Percentiles rank a stretch among this genome's conserved stretches.
These are phyloP conservation scores for Heliconius aoede DNA, from an alignment of 2,888 invertebrate species.

Conservation along the genomic window DNA sequence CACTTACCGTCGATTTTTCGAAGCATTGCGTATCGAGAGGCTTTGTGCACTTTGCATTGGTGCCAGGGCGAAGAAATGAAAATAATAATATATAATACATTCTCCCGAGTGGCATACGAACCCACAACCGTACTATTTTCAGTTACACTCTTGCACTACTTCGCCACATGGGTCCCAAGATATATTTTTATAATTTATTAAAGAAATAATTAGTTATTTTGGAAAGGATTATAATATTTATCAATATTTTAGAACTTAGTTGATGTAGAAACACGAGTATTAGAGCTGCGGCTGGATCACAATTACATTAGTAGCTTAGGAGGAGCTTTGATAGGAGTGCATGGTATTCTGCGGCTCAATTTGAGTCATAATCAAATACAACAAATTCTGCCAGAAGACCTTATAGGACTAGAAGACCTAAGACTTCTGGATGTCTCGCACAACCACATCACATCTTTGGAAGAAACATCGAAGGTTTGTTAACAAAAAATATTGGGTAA, in stretches of 20 bases:
- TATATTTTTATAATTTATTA: background rate
- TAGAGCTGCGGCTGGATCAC: constrained; percentile 89
- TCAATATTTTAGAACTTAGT: constrained; percentile 86
- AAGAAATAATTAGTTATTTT: background rate
- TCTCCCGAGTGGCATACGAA: too few relatives aligned
- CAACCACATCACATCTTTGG: constrained; percentile 89
- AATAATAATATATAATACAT: too few relatives aligned
- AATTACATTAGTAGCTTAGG: constrained; percentile 88
- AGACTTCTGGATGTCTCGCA: constrained; percentile 90
- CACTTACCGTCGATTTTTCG: too few relatives aligned
- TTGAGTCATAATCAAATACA: constrained; percentile 90
- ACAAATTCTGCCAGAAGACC: constrained; percentile 89
- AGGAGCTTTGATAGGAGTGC: constrained; percentile 89
- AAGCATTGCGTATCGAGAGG: too few relatives aligned
- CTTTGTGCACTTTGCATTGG: too few relatives aligned
- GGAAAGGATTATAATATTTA: background rate
- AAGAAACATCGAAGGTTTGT: constrained; percentile 91
- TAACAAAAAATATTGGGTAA: constrained; percentile 29
- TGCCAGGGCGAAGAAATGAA: too few relatives aligned
- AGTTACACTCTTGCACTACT: too few relatives aligned
- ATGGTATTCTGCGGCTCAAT: constrained; percentile 88
- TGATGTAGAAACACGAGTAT: constrained; percentile 89
- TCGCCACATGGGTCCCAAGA: too few relatives aligned
- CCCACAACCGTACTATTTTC: too few relatives aligned
- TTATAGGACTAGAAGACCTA: constrained; percentile 90